These are phyloP conservation scores for Orthosia cruda DNA, from an alignment of 2,888 invertebrate genomes.

Conservation along the genomic window DNA sequence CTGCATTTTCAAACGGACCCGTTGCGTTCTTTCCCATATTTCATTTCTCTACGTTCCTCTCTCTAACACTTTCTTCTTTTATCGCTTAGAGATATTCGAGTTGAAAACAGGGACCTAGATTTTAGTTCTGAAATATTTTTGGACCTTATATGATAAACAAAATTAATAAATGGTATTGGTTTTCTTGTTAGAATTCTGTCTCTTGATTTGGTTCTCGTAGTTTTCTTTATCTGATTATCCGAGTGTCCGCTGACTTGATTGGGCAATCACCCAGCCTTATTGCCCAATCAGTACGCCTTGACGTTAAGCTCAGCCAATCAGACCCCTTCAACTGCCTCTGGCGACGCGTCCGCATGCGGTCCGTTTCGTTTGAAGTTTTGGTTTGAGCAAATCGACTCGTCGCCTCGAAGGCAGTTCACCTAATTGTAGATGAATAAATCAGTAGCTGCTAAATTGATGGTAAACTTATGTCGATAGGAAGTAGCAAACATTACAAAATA, in stretches of 20 bases:
- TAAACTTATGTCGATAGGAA: conserved; percentile 91
- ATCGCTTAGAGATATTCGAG: conserved; percentile 80
- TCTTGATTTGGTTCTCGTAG: conserved; percentile 66
- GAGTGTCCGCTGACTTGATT: conserved; percentile 93
- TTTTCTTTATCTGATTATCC: conserved; percentile 83
- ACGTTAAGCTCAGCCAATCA: conserved; percentile 85
- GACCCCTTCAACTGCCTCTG: conserved; percentile 83
- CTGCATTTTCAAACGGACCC: conserved; percentile 85
- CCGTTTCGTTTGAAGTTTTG: conserved; percentile 73
- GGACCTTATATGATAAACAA: conserved; percentile 86
- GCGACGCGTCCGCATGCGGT: conserved; percentile 80
- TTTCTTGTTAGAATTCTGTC: conserved; percentile 65
- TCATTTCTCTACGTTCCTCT: conserved; percentile 64
- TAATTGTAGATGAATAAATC: conserved; percentile 83
- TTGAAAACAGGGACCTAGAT: conserved; percentile 90
- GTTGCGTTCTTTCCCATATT: conserved; percentile 81
- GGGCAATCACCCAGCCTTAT: conserved; percentile 95
- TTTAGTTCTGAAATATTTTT: conserved; percentile 89
- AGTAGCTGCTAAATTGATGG: conserved; percentile 90
- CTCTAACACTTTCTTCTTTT: conserved; percentile 64
- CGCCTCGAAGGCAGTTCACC: conserved; percentile 79
- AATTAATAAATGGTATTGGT: conserved; percentile 75
- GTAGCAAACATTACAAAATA: conserved; percentile 87
- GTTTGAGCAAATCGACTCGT: conserved; percentile 76
- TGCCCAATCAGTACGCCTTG: conserved; percentile 93